Base-by-base conservation (phyloP, 2,113 vertebrate genomes). In the Thunnus maccoyii region DNA sequence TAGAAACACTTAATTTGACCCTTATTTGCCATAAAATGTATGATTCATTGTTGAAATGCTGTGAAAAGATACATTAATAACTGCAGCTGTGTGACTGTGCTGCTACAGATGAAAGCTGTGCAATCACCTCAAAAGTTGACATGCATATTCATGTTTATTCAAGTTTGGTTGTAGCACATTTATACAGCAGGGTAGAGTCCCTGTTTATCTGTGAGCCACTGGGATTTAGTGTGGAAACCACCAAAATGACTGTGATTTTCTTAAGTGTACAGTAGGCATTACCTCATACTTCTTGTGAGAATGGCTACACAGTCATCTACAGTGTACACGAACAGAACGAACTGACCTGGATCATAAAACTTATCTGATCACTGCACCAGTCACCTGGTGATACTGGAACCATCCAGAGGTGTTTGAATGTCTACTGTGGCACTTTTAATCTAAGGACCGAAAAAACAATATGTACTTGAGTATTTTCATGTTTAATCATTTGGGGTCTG, bases 361-460 rank as follows among this genome's bases (percentile, higher is more conserved):
- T 1, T 22, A 80, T 50, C 44, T 11, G 60, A 51, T 57, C 25
- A 41, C 36, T 30, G 20, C 52, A 55, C 22, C 51, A 62, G 46
- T 44, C 36, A 16, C 47, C 66, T 70, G 27, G 27, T 30, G 44
- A 63, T 58, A 46, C 72, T 65, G 62, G 70, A 65, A 60, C 51
- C 27, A 77, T 14, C 56, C 17, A 61, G 7, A 82, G 30, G 36
- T 44, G 36, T 81, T 84, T 80, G 79, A 87, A 88, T 78, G 71
- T 89, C 67, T 18, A 25, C 81, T 63, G 69, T 70, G 82, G 82
- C 85, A 90, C 83, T 86, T 91, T 84, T 58, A 57, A 61, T 85
- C 27, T 66, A 65, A 36, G 61, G 47, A 80, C 13, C 0, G 10
- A 22, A 20, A 56, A 8, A 72, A 14, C n/a, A 10, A 20, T 44